These are phyloP conservation scores for Sturmia bella DNA, from an alignment of 2,888 invertebrate species.

Conservation along the genomic window DNA sequence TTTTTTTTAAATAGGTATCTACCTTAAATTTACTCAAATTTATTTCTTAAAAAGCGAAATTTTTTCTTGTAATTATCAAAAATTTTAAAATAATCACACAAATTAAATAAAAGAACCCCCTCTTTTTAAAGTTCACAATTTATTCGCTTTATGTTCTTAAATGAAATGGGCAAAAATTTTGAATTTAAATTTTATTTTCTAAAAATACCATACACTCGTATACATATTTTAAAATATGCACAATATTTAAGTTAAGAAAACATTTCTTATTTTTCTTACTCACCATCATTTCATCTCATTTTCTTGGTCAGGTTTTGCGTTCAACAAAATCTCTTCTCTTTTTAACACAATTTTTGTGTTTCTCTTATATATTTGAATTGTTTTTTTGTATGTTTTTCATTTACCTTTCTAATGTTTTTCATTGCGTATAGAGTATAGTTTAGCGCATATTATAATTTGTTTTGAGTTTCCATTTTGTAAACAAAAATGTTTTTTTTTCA, in stretches of 20 bases:
- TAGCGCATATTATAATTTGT: constrained; percentile 8
- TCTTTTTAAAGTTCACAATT: constrained; percentile 47
- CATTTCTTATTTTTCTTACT: constrained; percentile 23
- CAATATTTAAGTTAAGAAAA: constrained; percentile 56
- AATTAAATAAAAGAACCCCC: neutral
- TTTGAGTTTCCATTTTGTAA: constrained; percentile 41
- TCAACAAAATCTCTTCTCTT: constrained; percentile 6
- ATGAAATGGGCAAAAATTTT: constrained; percentile 61
- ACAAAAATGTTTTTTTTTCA: constrained; percentile 43
- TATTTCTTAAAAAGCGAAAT: neutral
- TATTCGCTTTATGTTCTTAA: constrained; percentile 53
- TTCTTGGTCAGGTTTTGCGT: constrained; percentile 22
- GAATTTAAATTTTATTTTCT: constrained; percentile 67
- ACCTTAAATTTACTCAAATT: neutral
- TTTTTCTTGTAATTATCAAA: neutral
- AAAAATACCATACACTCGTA: constrained; percentile 70
- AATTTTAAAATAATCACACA: constrained; percentile 15
- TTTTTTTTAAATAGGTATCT: too few species aligned
- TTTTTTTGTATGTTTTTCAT: constrained; percentile 27
- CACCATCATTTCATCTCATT: constrained; percentile 22
- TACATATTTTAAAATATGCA: constrained; percentile 48
- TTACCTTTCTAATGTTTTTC: constrained; percentile 61
- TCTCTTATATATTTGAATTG: too few species aligned
- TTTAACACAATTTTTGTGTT: constrained; percentile 12
- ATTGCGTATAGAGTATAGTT: constrained; percentile 59